Conservation (phyloP, 1,140 invertebrate genomes). For the Eriosoma lanigerum region DNA sequence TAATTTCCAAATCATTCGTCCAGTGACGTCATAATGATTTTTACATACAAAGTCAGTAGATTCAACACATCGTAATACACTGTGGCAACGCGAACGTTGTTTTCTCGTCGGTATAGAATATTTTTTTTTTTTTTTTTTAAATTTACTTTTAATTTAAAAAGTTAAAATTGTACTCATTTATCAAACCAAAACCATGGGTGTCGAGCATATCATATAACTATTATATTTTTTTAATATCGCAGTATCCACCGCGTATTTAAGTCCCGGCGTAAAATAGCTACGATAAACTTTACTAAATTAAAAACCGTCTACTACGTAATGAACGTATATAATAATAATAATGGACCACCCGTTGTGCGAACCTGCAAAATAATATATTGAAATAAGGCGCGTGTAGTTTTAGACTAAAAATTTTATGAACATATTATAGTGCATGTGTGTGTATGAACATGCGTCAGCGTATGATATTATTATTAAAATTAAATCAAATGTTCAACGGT, state of each 20-base stretch:
- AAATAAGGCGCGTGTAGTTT: constrained; percentile 20
- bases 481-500: too few species aligned
- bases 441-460: background rate
- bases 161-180: constrained; percentile 7
- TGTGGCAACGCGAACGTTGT: too few species aligned
- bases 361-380: constrained; percentile 2
- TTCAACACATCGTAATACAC: too few species aligned
- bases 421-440: background rate
- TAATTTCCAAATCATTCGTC: too few species aligned
- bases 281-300: constrained; percentile 24
- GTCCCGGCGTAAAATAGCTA: constrained; percentile 4
- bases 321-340: constrained; percentile 16
- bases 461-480: too few species aligned
- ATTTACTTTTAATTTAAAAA: constrained; percentile 9
- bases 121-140: too few species aligned
- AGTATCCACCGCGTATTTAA: background rate
- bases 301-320: constrained; percentile 10
- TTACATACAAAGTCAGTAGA: too few species aligned
- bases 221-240: too few species aligned
- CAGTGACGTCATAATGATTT: too few species aligned
- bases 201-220: background rate
- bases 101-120: too few species aligned
- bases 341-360: background rate
- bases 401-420: background rate
- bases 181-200: constrained; percentile 7